Evolutionary conservation across 2,113 vertebrate species (phyloP).

Genomic region (Melierax canorus): DNA sequence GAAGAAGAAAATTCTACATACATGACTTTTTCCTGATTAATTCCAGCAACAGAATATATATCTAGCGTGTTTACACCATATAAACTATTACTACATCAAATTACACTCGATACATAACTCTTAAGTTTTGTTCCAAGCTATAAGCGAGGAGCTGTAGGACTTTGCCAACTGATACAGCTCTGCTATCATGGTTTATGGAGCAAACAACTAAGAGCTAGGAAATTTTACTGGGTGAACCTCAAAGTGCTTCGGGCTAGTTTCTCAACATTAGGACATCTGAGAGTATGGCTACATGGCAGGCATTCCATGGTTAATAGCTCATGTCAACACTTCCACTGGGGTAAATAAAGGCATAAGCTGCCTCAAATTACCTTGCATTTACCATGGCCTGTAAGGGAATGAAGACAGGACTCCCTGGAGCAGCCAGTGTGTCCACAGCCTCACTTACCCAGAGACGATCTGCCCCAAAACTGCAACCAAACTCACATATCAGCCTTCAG

Average conservation of each 20-base stretch:
- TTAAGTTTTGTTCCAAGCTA: neutral
- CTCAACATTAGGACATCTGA: neutral
- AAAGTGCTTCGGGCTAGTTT: neutral
- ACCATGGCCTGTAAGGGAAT: neutral
- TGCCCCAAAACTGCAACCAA: neutral
- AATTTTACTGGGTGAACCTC: neutral
- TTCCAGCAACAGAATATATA: neutral
- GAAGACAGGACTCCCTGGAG: neutral
- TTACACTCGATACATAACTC: neutral
- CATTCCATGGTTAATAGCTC: neutral
- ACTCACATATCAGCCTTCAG: neutral
- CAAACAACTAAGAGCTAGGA: neutral
- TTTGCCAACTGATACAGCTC: neutral
- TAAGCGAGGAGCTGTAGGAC: neutral
- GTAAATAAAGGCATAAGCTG: constrained; percentile 18
- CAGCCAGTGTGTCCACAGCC: neutral
- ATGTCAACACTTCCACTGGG: neutral
- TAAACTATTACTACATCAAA: neutral
- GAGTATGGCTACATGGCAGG: neutral
- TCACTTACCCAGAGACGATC: neutral
- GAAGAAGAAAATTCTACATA: neutral
- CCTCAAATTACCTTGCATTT: neutral
- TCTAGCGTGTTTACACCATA: neutral
- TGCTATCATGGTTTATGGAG: neutral
- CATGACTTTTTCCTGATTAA: neutral